phyloP scores from a whole-genome alignment of 2,888 invertebrate species.

The Dasypolia templi region DNA sequence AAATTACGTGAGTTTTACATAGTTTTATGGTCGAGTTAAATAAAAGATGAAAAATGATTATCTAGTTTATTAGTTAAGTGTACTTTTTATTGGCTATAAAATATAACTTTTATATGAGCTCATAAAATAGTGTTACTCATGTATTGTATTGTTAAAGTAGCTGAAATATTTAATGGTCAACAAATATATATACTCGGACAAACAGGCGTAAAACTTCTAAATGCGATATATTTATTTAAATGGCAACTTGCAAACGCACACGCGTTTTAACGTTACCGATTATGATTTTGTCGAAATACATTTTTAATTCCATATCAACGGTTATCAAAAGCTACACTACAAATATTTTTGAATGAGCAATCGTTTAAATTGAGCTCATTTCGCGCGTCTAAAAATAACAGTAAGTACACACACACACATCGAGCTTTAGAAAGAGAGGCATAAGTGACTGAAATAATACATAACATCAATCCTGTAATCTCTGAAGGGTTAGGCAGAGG shows the following conservation, averaged over 20 bases:
- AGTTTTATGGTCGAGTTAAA: not conserved
- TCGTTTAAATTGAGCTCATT: constrained; percentile 79
- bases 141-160: not conserved
- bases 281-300: constrained; percentile 9
- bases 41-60: not conserved
- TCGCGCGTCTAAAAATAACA: constrained; percentile 24
- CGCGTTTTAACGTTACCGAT: not conserved
- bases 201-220: constrained; percentile 1
- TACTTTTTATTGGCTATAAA: too few species aligned
- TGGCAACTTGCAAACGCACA: constrained; percentile 9
- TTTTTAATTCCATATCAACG: constrained; percentile 22
- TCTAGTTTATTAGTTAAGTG: not conserved
- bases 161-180: not conserved
- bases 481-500: not conserved
- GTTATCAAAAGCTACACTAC: constrained; percentile 77
- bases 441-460: not conserved
- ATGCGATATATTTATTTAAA: constrained; percentile 3
- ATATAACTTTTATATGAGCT: not conserved
- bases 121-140: constrained; percentile 3
- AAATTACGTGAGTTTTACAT: not conserved
- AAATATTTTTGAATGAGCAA: constrained; percentile 76
- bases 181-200: not conserved
- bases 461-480: not conserved
- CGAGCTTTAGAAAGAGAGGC: not conserved
- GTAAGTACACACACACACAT: not conserved